Percentiles rank a stretch among this genome's conserved stretches.
These are phyloP conservation scores for Lordiphosa andalusiaca DNA, from an alignment of 2,888 invertebrate species.

Conservation along the genomic window DNA sequence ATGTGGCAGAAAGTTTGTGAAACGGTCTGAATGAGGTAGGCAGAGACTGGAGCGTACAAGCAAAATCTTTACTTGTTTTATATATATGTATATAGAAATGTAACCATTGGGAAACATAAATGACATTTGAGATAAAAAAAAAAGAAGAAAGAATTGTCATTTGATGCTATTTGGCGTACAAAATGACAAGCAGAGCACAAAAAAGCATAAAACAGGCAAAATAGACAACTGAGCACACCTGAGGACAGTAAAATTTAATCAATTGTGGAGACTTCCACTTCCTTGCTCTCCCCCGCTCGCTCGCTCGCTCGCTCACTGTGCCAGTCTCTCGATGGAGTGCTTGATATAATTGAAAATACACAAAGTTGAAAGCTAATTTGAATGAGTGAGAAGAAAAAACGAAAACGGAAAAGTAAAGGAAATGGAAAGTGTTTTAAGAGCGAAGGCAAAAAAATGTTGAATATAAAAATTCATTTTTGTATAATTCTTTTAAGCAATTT, in stretches of 20 bases:
- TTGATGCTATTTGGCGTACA: constrained; percentile 46
- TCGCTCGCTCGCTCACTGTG: background rate
- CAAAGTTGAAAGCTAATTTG: constrained; percentile 43
- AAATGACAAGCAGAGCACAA: constrained; percentile 32
- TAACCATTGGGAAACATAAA: constrained; percentile 70
- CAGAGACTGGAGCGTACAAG: background rate
- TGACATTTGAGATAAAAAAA: constrained; percentile 70
- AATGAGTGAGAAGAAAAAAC: constrained; percentile 14
- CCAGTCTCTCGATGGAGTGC: constrained; percentile 10
- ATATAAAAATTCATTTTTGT: constrained; percentile 1
- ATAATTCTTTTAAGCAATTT: background rate
- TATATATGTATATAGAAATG: constrained; percentile 58
- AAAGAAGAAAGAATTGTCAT: constrained; percentile 66
- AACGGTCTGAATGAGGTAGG: background rate
- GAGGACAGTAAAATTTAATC: constrained; percentile 62
- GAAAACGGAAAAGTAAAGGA: constrained; percentile 16
- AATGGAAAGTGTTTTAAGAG: constrained; percentile 26
- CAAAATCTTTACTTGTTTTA: constrained; percentile 43
- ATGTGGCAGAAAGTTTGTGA: background rate
- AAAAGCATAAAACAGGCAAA: constrained; percentile 24
- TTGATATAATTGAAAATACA: constrained; percentile 44
- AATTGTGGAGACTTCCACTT: constrained; percentile 40
- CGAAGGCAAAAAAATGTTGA: background rate
- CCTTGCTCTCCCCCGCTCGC: constrained; percentile 10
- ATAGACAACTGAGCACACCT: constrained; percentile 23